phyloP scores from a whole-genome alignment of 2,797 vertebrate genomes.

The Chrosomus eos region DNA sequence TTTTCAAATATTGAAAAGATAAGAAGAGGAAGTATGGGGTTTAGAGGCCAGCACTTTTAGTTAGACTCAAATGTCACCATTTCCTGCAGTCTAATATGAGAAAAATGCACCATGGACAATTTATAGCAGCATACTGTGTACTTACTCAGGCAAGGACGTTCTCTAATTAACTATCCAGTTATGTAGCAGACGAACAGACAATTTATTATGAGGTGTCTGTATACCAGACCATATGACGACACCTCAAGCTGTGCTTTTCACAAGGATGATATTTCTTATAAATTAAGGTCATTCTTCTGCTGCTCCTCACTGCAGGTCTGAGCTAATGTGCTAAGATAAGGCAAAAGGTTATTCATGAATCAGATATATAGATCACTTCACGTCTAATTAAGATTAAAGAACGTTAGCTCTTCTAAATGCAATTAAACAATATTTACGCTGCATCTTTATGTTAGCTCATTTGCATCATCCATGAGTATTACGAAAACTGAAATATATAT shows the following conservation, averaged over 20 bases:
- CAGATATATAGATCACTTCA: conserved; percentile 41
- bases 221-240: conserved; percentile 19
- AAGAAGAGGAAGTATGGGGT: background rate
- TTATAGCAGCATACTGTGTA: conserved; percentile 2
- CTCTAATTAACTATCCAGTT: conserved; percentile 41
- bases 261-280: conserved; percentile 41
- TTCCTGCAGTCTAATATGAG: conserved; percentile 6
- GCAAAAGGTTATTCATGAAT: conserved; percentile 46
- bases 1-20: background rate
- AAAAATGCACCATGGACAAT: conserved; percentile 19
- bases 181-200: conserved; percentile 12
- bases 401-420: background rate
- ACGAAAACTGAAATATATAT: conserved; percentile 36
- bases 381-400: conserved; percentile 45
- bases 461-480: conserved; percentile 44
- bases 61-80: conserved; percentile 6
- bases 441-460: conserved; percentile 3
- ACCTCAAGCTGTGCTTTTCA: conserved; percentile 33
- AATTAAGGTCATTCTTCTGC: conserved; percentile 35
- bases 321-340: conserved; percentile 27
- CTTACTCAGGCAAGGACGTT: conserved; percentile 28
- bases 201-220: conserved; percentile 32
- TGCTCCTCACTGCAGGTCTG: conserved; percentile 5
- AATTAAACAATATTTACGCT: conserved; percentile 43
- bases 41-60: conserved; percentile 23